Conservation (phyloP, 2,797 vertebrate species). For the Sandelia bainsii region DNA sequence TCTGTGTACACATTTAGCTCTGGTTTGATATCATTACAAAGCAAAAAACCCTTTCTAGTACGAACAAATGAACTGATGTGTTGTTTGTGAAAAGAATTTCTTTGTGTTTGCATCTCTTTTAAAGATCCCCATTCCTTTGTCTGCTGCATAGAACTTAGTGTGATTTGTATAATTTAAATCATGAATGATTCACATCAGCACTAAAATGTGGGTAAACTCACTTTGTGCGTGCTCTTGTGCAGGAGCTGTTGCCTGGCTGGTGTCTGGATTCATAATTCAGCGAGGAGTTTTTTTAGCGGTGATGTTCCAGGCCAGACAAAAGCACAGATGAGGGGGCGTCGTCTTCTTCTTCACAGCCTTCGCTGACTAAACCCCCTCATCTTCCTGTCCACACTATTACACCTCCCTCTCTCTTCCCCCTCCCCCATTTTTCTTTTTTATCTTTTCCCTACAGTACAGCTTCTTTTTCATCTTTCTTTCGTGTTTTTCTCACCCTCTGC, state of each 20-base stretch:
- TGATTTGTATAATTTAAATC: conserved; percentile 15
- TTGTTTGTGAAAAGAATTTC: neutral
- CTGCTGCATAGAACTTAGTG: neutral
- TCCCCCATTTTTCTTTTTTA: conserved; percentile 9
- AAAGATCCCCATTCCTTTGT: too few species aligned
- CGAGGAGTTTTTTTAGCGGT: neutral
- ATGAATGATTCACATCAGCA: conserved; percentile 12
- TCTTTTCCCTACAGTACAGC: conserved; percentile 30
- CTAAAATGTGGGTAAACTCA: neutral
- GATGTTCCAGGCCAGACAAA: conserved; percentile 33
- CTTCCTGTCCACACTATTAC: conserved; percentile 21
- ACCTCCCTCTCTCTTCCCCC: conserved; percentile 2
- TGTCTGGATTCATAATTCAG: conserved; percentile 40
- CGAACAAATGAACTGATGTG: neutral
- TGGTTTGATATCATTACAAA: neutral
- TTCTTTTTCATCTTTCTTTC: conserved; percentile 60
- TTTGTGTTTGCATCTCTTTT: neutral
- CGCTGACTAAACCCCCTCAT: neutral
- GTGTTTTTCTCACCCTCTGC: conserved; percentile 29
- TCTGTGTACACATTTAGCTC: neutral
- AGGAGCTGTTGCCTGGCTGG: neutral
- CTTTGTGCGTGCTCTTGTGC: neutral
- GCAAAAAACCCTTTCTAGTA: neutral
- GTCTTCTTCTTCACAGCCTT: conserved; percentile 17
- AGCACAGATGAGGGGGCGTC: conserved; percentile 12